Evolutionary conservation across 2,888 invertebrate genomes (phyloP).

Genomic region (Helicoverpa assulta): DNA sequence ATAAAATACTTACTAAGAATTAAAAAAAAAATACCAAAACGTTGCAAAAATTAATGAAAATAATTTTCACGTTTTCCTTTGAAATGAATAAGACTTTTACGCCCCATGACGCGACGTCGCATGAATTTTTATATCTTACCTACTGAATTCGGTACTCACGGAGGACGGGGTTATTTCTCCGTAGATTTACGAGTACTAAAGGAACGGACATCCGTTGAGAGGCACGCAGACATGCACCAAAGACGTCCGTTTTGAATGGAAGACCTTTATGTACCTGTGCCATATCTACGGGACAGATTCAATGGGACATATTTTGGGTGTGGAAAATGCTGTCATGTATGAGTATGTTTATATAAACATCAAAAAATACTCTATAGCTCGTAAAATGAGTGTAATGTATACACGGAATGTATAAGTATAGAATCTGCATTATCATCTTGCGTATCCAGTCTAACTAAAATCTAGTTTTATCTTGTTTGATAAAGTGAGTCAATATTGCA

Average conservation of each 20-base stretch:
- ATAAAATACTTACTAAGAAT: too few relatives aligned
- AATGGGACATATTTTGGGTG: slow-evolving; percentile 38
- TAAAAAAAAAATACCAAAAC: not conserved
- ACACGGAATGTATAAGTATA: too few relatives aligned
- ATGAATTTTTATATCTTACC: slow-evolving; percentile 50
- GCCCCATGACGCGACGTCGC: slow-evolving; percentile 34
- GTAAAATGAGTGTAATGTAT: too few relatives aligned
- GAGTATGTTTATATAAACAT: not conserved
- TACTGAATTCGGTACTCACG: slow-evolving; percentile 32
- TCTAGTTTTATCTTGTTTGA: not conserved
- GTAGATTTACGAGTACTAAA: slow-evolving; percentile 59
- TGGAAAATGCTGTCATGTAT: slow-evolving; percentile 14
- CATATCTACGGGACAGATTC: slow-evolving; percentile 27
- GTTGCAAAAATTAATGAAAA: not conserved
- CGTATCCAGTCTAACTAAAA: not conserved
- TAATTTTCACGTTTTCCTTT: slow-evolving; percentile 1
- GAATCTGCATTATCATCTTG: not conserved
- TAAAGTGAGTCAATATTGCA: slow-evolving; percentile 3
- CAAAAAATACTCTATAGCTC: too few relatives aligned
- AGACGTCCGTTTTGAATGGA: slow-evolving; percentile 66
- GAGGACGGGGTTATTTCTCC: slow-evolving; percentile 47
- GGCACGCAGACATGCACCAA: slow-evolving; percentile 57
- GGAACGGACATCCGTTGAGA: slow-evolving; percentile 60
- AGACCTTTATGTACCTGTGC: slow-evolving; percentile 55
- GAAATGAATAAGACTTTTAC: slow-evolving; percentile 26